Conservation (phyloP, 2,797 vertebrate species). For the Podargus strigoides region DNA sequence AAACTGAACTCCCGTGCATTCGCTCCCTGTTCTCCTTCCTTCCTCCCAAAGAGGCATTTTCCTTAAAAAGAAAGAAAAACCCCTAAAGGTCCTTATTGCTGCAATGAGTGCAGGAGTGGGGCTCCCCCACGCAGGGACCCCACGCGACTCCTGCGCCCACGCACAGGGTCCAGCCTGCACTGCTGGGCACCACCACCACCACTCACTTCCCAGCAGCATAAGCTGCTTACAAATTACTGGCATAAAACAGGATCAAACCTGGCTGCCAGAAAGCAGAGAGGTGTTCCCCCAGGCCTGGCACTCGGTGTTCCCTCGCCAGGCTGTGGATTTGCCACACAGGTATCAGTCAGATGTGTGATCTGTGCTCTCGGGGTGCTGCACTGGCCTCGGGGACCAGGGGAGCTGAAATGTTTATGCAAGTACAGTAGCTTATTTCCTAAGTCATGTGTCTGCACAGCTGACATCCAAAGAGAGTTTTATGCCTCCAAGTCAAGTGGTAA, state of each 20-base stretch:
- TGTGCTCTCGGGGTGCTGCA: background rate
- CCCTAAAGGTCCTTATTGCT: background rate
- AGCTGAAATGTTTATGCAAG: background rate
- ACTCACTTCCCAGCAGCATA: background rate
- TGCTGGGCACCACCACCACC: background rate
- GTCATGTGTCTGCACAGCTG: constrained; percentile 40
- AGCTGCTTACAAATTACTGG: constrained; percentile 17
- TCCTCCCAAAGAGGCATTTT: background rate
- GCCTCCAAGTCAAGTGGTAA: constrained; percentile 10
- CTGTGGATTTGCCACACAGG: background rate
- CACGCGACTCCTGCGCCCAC: background rate
- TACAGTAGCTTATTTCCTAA: constrained; percentile 10
- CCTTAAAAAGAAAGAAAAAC: background rate
- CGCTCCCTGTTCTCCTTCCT: background rate
- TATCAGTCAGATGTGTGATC: background rate
- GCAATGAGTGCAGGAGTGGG: background rate
- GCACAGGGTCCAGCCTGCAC: background rate
- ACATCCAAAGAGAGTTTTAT: background rate
- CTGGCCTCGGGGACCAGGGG: background rate
- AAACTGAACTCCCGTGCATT: background rate
- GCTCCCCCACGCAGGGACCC: accelerated
- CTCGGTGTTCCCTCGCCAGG: background rate
- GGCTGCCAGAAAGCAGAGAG: background rate
- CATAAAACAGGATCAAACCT: background rate
- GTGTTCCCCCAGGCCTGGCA: background rate